These are phyloP conservation scores for Colossoma macropomum DNA, from an alignment of 2,113 vertebrate species.

Conservation along the genomic window DNA sequence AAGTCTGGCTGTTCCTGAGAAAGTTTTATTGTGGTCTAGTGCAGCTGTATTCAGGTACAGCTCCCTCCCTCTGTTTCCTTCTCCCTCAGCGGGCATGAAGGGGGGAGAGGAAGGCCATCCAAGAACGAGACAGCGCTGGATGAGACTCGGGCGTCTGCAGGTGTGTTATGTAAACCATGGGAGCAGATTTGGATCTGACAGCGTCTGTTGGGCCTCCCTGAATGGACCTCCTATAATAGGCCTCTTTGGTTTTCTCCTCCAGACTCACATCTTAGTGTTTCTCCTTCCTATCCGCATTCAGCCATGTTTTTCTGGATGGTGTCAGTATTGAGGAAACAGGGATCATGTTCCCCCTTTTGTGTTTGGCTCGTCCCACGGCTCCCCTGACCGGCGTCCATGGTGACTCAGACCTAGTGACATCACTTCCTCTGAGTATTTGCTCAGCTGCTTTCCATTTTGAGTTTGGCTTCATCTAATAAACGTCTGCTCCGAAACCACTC, in stretches of 20 bases:
- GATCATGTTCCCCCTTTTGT: constrained; percentile 44
- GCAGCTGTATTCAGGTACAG: constrained; percentile 27
- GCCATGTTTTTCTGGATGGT: constrained; percentile 23
- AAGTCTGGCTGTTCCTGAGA: neutral
- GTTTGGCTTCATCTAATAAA: constrained; percentile 26
- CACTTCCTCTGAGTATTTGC: constrained; percentile 62
- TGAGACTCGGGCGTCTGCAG: constrained; percentile 42
- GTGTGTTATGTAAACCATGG: constrained; percentile 59
- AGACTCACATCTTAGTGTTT: constrained; percentile 16
- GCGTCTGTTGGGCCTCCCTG: constrained; percentile 5
- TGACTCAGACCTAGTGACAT: constrained; percentile 56
- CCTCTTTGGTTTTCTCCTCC: constrained; percentile 41
- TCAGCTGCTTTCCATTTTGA: constrained; percentile 66
- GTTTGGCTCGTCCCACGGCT: constrained; percentile 13
- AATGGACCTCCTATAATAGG: constrained; percentile 49
- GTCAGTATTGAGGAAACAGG: constrained; percentile 35
- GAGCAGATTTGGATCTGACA: constrained; percentile 45
- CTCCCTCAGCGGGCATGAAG: constrained; percentile 11
- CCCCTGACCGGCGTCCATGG: constrained; percentile 32
- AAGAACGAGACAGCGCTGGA: constrained; percentile 38
- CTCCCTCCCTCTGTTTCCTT: constrained; percentile 15
- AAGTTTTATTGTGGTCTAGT: constrained; percentile 19
- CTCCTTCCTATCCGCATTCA: constrained; percentile 46
- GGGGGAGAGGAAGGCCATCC: constrained; percentile 25
- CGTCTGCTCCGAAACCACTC: constrained; percentile 8